Evolutionary conservation across 2,797 vertebrate genomes (phyloP), one percentile per base, ranked within the genome.

Genomic region (Oryzias sinensis): DNA sequence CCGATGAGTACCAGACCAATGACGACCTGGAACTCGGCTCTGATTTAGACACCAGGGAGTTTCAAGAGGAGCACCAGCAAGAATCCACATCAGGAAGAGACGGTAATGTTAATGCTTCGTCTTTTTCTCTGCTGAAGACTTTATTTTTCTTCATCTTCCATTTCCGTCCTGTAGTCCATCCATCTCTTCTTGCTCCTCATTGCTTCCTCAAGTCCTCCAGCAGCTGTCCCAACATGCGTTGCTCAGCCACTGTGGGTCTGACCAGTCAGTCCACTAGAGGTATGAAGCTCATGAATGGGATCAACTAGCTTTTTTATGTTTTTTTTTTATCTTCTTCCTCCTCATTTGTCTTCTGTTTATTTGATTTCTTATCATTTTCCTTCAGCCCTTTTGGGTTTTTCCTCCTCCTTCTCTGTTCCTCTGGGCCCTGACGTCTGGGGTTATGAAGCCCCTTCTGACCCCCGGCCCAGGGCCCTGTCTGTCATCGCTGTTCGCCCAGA

Each of bases 21-120:
- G 96, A 97, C 17, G 96, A 95, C 54, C 72, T 94, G 76, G 96
- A 96, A 33, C 81, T 91, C 69, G 92, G 92, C 77, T 98, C 94
- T 0, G 95, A 98, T 1, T 76, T 93, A 50, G 95, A 97, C 0
- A 37, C 81, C 85, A 93, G 91, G 16, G 94, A 97, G 69, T 94
- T 89, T 54, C 93, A 83, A 57, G 90, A 88, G 60, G 90, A 80
- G 73, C 0, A 14, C n/a, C 56, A 14, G n/a, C 73, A 67, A 9
- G 74, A 62, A 58, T 75, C 14, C 0, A 40, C 51, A 53, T 65
- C 81, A 53, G 73, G 82, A 55, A 74, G 48, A 45, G 74, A 75
- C 22, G 82, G 84, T 89, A 80, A 16, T 45, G 13, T 56, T 48
- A 5, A 59, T 5, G 43, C 46, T 17, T 2, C 25, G 33, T 25